Evolutionary conservation across 2,888 invertebrate genomes (phyloP), one percentile per base, ranked within the genome.

Genomic region (Iselma pallidipennis): DNA sequence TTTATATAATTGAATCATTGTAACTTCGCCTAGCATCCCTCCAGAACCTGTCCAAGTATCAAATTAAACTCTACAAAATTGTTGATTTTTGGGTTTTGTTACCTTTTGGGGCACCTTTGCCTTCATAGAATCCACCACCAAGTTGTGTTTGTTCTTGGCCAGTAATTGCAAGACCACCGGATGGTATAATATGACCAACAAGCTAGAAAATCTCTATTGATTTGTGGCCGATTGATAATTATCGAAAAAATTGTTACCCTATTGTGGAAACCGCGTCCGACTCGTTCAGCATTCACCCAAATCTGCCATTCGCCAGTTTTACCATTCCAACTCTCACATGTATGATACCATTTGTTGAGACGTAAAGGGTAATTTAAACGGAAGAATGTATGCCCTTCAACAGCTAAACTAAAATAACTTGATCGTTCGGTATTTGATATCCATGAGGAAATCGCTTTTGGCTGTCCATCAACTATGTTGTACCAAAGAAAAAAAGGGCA

Each of bases 281-380:
- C 92, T 68, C 94, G 85, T 80, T 94, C 94, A 19, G 89, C 89
- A 78, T 92, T 92, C 65, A 94, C 88, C 93, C 94, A 94, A 70
- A 93, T 87, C 82, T 94, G 94, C 94, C 94, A 94, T 82, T 94
- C 94, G 52, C 94, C 94, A 6, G 93, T 92, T 78, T 89, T 90
- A 16, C 93, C 93, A 79, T 93, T 94, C 94, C 94, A 94, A 56
- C 93, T 93, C 74, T 91, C 90, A 76, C 94, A 94, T 54, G 91
- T 89, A 80, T 94, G 94, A 83, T 93, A 93, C 93, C 93, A 94
- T 79, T 86, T 85, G 78, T 88, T 87, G 75, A 88, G 82, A 69
- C 87, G 84, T 66, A 89, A 77, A 52, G 89, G 89, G 79, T 89
- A 89, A 79, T 89, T 89, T 63, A 90, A 81, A 64, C 90, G 88